phyloP scores from a whole-genome alignment of 2,113 vertebrate species.

The Cyanoderma ruficeps region DNA sequence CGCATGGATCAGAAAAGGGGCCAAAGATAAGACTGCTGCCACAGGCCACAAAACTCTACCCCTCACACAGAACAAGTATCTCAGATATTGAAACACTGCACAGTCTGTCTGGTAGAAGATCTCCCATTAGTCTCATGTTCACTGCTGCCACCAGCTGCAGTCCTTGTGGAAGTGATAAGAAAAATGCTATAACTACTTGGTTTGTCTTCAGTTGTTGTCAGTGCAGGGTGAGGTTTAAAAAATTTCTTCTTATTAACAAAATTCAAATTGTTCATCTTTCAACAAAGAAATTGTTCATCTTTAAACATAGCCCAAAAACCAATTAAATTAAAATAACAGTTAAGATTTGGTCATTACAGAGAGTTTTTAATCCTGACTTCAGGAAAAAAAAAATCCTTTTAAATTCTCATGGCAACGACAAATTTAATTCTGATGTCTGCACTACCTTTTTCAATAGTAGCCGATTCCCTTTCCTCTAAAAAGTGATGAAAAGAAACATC shows the following conservation, averaged over 20 bases:
- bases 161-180: not conserved
- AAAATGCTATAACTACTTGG: not conserved
- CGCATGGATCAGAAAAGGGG: not conserved
- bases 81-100: not conserved
- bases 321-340: constrained; percentile 15
- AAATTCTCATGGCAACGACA: not conserved
- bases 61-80: not conserved
- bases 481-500: not conserved
- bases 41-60: not conserved
- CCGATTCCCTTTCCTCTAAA: not conserved
- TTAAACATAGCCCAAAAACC: not conserved
- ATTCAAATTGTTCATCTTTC: constrained; percentile 22
- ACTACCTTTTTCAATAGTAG: not conserved
- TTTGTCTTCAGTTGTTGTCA: not conserved
- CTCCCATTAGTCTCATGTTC: not conserved
- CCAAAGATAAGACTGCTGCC: not conserved
- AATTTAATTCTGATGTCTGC: constrained; percentile 11
- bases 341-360: not conserved
- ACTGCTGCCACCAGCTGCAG: not conserved
- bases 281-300: not conserved
- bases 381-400: not conserved
- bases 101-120: not conserved
- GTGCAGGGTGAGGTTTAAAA: not conserved
- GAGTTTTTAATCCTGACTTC: not conserved
- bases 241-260: not conserved